phyloP scores from a whole-genome alignment of 2,113 vertebrate species.

The Melanotaenia duboulayi region DNA sequence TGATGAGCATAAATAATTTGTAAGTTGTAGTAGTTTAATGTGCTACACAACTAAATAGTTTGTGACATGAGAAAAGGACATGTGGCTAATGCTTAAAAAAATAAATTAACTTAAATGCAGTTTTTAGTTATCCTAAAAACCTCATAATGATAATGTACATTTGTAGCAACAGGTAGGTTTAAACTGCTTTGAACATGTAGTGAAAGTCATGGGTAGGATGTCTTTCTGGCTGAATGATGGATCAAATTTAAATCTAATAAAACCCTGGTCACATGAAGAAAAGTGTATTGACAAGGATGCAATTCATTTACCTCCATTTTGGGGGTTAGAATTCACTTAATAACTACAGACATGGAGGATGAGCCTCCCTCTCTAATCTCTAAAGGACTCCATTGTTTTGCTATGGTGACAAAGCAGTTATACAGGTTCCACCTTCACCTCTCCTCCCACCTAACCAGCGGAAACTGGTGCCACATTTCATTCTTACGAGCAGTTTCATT shows the following conservation, averaged over 20 bases:
- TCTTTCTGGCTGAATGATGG: not conserved
- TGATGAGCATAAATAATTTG: too few species aligned
- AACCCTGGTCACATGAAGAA: not conserved
- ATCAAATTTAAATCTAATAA: not conserved
- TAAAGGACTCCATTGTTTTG: conserved; percentile 61
- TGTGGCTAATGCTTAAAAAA: too few species aligned
- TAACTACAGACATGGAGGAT: conserved; percentile 39
- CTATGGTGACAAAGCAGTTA: conserved; percentile 80
- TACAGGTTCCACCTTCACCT: conserved; percentile 73
- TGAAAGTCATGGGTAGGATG: not conserved
- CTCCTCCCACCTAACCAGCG: conserved; percentile 33
- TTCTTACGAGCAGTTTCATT: conserved; percentile 47
- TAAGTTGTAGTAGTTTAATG: too few species aligned
- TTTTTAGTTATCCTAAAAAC: not conserved
- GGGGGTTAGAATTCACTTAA: conserved; percentile 24
- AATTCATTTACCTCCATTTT: conserved; percentile 15
- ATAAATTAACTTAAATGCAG: not conserved
- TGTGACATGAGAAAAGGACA: too few species aligned
- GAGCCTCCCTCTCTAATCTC: conserved; percentile 34
- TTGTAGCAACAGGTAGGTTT: not conserved
- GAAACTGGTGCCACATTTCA: conserved; percentile 55
- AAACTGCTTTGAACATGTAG: not conserved
- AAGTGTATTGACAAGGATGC: not conserved
- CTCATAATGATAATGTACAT: not conserved
- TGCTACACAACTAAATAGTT: not conserved